phyloP scores from a whole-genome alignment of 2,888 invertebrate genomes.

The Ethmia dodecea region DNA sequence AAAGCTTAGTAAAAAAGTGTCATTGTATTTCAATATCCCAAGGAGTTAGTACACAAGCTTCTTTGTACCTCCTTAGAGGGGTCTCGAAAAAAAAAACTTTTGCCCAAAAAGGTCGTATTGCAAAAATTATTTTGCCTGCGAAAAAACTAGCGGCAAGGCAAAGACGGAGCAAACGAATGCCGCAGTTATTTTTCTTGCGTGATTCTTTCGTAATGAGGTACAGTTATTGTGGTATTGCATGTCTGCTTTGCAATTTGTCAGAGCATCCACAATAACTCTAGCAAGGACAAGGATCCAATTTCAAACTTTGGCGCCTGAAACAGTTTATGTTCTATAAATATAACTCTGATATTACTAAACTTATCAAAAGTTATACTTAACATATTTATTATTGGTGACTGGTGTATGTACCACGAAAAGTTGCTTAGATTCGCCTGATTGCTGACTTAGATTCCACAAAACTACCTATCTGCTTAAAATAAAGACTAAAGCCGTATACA shows the following conservation, averaged over 20 bases:
- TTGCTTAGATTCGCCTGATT: too few relatives aligned
- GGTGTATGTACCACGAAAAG: too few relatives aligned
- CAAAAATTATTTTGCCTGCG: background rate
- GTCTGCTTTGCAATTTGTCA: slow-evolving; percentile 25
- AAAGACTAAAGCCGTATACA: too few relatives aligned
- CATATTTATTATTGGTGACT: too few relatives aligned
- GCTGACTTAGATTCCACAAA: too few relatives aligned
- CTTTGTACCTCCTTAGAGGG: background rate
- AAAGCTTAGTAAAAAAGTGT: background rate
- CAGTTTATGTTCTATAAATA: too few relatives aligned
- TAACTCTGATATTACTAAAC: too few relatives aligned
- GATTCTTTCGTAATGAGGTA: slow-evolving; percentile 52
- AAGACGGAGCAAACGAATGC: slow-evolving; percentile 21
- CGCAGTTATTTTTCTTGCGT: slow-evolving; percentile 28
- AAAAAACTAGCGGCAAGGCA: too few relatives aligned
- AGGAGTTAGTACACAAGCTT: background rate
- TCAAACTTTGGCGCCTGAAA: too few relatives aligned
- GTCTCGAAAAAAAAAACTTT: background rate
- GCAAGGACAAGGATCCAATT: slow-evolving; percentile 1
- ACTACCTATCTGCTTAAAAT: too few relatives aligned
- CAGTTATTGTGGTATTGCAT: slow-evolving; percentile 64
- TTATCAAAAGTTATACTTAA: too few relatives aligned
- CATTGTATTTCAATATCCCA: background rate
- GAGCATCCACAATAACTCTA: background rate
- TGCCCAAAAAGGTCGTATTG: background rate